These are phyloP conservation scores for Megaustenia siamemsis DNA, from an alignment of 2,888 invertebrate species.

Conservation along the genomic window DNA sequence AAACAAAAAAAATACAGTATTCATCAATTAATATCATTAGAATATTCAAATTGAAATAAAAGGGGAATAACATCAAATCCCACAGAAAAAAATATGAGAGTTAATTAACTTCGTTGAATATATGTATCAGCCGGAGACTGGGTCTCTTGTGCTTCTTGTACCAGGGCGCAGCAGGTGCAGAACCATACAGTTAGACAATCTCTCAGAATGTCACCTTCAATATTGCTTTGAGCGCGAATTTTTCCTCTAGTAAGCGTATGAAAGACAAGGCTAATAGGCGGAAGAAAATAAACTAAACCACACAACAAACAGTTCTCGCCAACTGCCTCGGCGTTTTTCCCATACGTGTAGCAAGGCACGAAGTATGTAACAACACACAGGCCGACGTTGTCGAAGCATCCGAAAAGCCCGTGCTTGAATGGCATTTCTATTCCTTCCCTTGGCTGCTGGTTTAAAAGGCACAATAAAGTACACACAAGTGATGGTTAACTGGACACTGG, in stretches of 20 bases:
- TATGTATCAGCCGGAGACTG: constrained; percentile 36
- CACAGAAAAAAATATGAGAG: too few species aligned
- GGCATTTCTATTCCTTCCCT: too few species aligned
- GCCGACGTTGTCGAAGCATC: constrained; percentile 77
- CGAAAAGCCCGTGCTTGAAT: constrained; percentile 75
- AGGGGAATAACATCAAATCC: too few species aligned
- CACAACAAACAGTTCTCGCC: constrained; percentile 76
- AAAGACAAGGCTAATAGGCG: constrained; percentile 60
- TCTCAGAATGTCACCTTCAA: constrained; percentile 60
- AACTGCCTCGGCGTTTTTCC: constrained; percentile 76
- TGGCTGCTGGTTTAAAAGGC: too few species aligned
- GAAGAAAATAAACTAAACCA: constrained; percentile 66
- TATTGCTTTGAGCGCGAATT: constrained; percentile 64
- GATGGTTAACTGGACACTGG: too few species aligned
- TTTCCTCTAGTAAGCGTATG: constrained; percentile 61
- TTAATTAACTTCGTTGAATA: constrained; percentile 9
- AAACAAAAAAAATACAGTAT: too few species aligned
- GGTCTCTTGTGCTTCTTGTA: constrained; percentile 67
- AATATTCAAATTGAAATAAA: too few species aligned
- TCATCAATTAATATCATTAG: too few species aligned
- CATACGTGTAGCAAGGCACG: constrained; percentile 77
- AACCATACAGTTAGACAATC: constrained; percentile 62
- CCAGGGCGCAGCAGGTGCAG: constrained; percentile 67
- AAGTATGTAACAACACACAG: constrained; percentile 76
- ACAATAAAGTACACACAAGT: too few species aligned